A percentile compares a stretch with the other conserved stretches of the same genome.
Conservation (phyloP, 1,140 invertebrate species). For the Cherax destructor region DNA sequence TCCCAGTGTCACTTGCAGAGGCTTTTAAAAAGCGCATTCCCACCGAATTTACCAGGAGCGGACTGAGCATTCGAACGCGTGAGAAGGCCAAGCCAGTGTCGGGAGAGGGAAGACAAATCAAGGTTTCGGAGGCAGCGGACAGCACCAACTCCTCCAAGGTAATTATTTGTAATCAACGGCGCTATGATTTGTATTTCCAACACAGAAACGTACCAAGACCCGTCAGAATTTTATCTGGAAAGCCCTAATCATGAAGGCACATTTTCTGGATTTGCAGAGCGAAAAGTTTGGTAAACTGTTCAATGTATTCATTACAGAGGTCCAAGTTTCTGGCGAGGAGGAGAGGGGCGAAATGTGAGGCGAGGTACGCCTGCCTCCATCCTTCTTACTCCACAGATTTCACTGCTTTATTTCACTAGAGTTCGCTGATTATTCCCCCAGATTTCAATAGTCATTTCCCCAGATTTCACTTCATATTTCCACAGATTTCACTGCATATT, state of each 20-base stretch:
- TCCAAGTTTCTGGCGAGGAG: constrained; percentile 24
- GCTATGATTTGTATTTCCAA: constrained; percentile 67
- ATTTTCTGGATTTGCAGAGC: constrained; percentile 66
- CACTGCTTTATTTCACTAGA: not conserved
- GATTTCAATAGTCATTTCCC: no score
- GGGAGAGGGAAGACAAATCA: not conserved
- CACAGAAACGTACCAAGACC: constrained; percentile 45
- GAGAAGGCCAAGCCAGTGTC: constrained; percentile 22
- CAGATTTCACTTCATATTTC: no score
- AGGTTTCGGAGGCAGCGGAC: not conserved
- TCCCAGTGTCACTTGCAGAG: no score
- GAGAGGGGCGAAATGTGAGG: not conserved
- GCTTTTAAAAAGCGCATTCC: no score
- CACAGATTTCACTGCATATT: no score
- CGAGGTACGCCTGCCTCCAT: not conserved
- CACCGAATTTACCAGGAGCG: no score
- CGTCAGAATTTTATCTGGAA: constrained; percentile 52
- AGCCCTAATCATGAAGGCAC: constrained; percentile 68
- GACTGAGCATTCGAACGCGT: no score
- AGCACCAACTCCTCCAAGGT: constrained; percentile 51
- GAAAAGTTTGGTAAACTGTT: constrained; percentile 68
- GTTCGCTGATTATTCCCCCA: no score
- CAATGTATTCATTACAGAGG: constrained; percentile 68
- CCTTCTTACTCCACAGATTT: not conserved
- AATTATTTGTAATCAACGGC: constrained; percentile 68